Conservation (phyloP, 2,888 invertebrate species). For the Zeuzera pyrina region DNA sequence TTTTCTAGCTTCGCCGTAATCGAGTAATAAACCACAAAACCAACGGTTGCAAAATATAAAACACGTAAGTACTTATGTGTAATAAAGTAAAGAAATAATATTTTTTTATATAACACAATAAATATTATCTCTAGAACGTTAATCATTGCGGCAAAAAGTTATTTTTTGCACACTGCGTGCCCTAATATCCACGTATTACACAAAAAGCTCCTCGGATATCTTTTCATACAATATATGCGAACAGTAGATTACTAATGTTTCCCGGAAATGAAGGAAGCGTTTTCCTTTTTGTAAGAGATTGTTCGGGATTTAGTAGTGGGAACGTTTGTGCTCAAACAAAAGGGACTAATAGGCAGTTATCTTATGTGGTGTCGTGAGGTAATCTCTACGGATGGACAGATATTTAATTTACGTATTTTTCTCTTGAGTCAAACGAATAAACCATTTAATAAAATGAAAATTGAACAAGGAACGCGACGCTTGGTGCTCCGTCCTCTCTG, state of each 20-base stretch:
- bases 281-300: constrained; percentile 42
- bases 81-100: not conserved
- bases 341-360: constrained; percentile 21
- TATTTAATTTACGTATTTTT: too few relatives aligned
- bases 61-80: not conserved
- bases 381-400: too few relatives aligned
- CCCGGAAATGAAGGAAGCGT: constrained; percentile 25
- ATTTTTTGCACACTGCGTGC: constrained; percentile 12
- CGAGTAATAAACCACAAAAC: too few relatives aligned
- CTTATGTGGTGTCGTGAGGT: too few relatives aligned
- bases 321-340: constrained; percentile 29
- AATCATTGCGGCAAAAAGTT: constrained; percentile 10
- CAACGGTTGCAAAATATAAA: too few relatives aligned
- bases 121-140: constrained; percentile 1
- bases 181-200: constrained; percentile 11
- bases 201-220: constrained; percentile 15
- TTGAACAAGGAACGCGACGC: too few relatives aligned
- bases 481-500: too few relatives aligned
- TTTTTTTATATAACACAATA: not conserved
- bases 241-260: constrained; percentile 36
- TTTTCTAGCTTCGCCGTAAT: too few relatives aligned
- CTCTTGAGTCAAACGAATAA: too few relatives aligned
- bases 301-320: constrained; percentile 35
- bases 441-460: too few relatives aligned
- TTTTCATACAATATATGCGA: constrained; percentile 24